Conservation (phyloP, 2,797 vertebrate genomes). For the Ispidina picta region DNA sequence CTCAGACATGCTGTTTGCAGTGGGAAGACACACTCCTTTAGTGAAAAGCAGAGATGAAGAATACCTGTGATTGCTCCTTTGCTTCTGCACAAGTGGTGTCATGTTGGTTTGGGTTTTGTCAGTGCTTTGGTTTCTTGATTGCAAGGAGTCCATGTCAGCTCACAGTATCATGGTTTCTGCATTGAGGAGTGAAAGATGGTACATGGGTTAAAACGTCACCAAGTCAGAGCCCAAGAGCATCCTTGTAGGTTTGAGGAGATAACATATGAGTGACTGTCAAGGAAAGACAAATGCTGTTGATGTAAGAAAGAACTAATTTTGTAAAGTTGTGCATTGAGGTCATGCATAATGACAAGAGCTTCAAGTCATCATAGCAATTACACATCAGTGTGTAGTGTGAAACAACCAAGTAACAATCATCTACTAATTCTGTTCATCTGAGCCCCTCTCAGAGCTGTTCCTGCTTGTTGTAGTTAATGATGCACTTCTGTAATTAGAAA, state of each 20-base stretch:
- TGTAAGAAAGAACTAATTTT: neutral
- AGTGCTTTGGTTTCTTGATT: neutral
- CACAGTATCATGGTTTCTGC: fast-evolving
- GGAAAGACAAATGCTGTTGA: neutral
- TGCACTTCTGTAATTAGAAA: neutral
- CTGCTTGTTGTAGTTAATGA: neutral
- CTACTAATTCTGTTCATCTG: neutral
- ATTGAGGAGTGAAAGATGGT: neutral
- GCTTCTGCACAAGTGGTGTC: neutral
- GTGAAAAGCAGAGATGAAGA: neutral
- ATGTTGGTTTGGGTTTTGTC: neutral
- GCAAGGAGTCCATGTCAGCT: neutral
- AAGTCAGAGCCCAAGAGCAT: neutral
- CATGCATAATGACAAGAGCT: fast-evolving
- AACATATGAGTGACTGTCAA: neutral
- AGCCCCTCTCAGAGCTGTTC: neutral
- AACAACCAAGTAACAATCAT: neutral
- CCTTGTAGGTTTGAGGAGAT: fast-evolving
- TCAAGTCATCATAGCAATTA: neutral
- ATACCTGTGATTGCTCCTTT: fast-evolving
- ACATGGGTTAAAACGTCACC: neutral
- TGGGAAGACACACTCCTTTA: neutral
- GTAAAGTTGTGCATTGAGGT: neutral
- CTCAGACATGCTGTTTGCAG: neutral
- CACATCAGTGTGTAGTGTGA: neutral